Evolutionary conservation across 1,140 invertebrate species (phyloP).

Genomic region (Phymorhynchus buccinoides): DNA sequence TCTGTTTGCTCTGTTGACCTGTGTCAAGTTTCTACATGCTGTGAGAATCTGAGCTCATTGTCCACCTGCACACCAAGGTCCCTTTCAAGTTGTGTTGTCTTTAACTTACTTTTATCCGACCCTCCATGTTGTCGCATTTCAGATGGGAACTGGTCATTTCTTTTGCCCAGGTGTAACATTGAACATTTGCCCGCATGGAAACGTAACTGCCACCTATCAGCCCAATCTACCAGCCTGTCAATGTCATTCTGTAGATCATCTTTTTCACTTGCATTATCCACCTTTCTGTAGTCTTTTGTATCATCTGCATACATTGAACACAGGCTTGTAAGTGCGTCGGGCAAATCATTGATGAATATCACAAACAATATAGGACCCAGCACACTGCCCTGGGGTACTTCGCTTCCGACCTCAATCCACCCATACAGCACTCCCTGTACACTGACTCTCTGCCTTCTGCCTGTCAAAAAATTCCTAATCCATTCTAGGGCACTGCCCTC

Average conservation of each 20-base stretch:
- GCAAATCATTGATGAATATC: background rate
- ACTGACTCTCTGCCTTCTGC: background rate
- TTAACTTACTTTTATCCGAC: background rate
- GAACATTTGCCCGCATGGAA: too few relatives aligned
- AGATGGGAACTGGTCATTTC: background rate
- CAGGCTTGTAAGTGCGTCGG: background rate
- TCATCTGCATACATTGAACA: slow-evolving; percentile 3
- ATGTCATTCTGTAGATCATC: background rate
- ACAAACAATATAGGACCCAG: background rate
- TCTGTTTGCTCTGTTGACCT: background rate
- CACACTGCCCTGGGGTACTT: background rate
- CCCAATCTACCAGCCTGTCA: background rate
- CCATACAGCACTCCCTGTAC: background rate
- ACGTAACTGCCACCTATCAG: background rate
- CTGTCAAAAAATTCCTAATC: background rate
- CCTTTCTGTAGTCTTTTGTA: background rate
- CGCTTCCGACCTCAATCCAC: background rate
- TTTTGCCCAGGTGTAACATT: background rate
- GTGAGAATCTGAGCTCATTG: background rate
- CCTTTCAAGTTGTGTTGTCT: too few relatives aligned
- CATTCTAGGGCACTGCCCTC: background rate
- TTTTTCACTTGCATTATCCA: background rate
- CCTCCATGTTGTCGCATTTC: background rate
- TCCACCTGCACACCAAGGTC: background rate
- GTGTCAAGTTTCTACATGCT: background rate